Conservation (phyloP, 2,113 vertebrate species). For the Semicossyphus pulcher region DNA sequence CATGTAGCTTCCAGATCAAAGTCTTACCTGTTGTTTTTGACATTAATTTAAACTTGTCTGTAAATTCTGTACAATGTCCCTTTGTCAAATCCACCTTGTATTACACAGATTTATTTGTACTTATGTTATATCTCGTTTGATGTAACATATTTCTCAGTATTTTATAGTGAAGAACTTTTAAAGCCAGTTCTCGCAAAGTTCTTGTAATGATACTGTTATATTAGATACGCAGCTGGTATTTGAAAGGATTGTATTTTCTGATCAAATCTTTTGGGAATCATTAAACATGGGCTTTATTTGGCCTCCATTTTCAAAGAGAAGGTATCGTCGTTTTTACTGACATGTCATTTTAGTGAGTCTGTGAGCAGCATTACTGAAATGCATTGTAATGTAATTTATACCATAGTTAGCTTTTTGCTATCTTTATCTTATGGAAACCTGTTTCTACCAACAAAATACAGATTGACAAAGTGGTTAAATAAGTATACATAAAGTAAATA, state of each 20-base stretch:
- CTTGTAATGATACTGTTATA: constrained; percentile 65
- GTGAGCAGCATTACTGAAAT: too few relatives aligned
- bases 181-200: constrained; percentile 61
- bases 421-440: too few relatives aligned
- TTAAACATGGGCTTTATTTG: constrained; percentile 80
- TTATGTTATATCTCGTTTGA: constrained; percentile 70
- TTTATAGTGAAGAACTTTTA: constrained; percentile 74
- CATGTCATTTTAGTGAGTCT: neutral
- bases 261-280: constrained; percentile 81
- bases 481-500: too few relatives aligned
- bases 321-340: constrained; percentile 7
- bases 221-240: constrained; percentile 64
- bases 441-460: too few relatives aligned
- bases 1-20: constrained; percentile 72
- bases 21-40: constrained; percentile 71
- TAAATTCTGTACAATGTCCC: constrained; percentile 73
- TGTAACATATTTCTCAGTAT: constrained; percentile 82
- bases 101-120: constrained; percentile 75
- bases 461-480: too few relatives aligned
- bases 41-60: constrained; percentile 75
- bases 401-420: too few relatives aligned
- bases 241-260: constrained; percentile 82
- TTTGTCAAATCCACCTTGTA: constrained; percentile 70
- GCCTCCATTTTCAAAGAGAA: constrained; percentile 77
- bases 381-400: too few relatives aligned